Percentiles rank a stretch among this genome's conserved stretches.
Conservation (phyloP, 2,797 vertebrate species). For the Arnoldichthys spilopterus region DNA sequence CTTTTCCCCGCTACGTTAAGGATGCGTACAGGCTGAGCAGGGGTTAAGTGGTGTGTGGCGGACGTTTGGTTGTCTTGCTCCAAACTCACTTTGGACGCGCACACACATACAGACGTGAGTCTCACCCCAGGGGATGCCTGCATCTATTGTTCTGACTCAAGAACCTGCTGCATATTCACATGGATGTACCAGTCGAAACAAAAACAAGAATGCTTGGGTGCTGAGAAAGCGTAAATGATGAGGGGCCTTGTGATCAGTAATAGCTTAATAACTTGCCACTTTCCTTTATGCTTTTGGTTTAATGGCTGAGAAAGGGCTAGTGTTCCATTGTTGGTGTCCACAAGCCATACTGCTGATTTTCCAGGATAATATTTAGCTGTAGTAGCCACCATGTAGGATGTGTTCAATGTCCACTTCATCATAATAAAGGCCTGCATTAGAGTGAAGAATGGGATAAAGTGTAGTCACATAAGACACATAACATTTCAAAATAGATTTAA, state of each 20-base stretch:
- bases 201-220: constrained; percentile 11
- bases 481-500: too few species aligned
- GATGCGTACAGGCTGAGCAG: constrained; percentile 70
- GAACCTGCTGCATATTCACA: constrained; percentile 22
- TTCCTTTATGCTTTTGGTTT: constrained; percentile 27
- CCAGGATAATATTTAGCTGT: background rate
- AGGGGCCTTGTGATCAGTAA: constrained; percentile 42
- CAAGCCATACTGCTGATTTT: background rate
- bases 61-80: constrained; percentile 49
- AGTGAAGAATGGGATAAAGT: too few species aligned
- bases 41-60: constrained; percentile 70
- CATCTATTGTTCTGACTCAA: constrained; percentile 30
- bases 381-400: background rate
- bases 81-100: background rate
- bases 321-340: background rate
- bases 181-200: constrained; percentile 14
- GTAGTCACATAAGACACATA: too few species aligned
- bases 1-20: constrained; percentile 66
- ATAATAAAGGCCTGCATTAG: background rate
- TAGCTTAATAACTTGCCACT: constrained; percentile 35
- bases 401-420: background rate
- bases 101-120: constrained; percentile 8
- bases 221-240: constrained; percentile 50
- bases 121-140: constrained; percentile 21
- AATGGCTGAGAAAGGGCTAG: constrained; percentile 19